Evolutionary conservation across 2,888 invertebrate genomes (phyloP), one percentile per base, ranked within the genome.

Genomic region (Bugula neritina): DNA sequence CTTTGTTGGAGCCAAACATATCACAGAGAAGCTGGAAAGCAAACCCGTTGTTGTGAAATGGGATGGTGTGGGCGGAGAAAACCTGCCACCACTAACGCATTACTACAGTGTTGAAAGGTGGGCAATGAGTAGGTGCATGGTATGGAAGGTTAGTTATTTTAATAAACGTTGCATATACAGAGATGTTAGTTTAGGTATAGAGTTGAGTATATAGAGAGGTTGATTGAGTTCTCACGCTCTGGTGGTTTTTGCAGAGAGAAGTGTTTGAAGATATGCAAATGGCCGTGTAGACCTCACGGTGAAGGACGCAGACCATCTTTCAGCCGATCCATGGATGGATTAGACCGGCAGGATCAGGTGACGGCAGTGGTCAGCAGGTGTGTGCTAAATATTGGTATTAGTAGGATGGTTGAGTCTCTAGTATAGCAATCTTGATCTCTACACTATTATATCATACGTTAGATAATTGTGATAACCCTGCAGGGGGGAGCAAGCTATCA

Each of bases 241-340:
- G 55, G 5, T 5, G n/a, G 10, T 55, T n/a, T 27, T 63, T 63
- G 2, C 31, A 63, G 63, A 63, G 63, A 34, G 21, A 63, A 63
- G 27, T 63, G 63, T 63, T 63, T 63, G 63, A 63, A 31, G 63
- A 63, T 63, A 3, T 63, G 63, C 27, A 27, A 31, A 34, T 63
- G 63, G 63, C 63, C 63, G 10, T 63, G 63, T n/a, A 63, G 31
- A 27, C 10, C 27, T 13, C 43, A 43, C 10, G 10, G 5, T 5
- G 43, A 43, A 17, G n/a, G n/a, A n/a, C n/a, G n/a, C n/a, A n/a
- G n/a, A n/a, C 21, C 17, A 25, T 57, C 57, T 21, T 57, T n/a
- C 23, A 21, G 10, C 52, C 2, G 31, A 5, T 25, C 31, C 10
- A 31, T 31, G 29, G 63, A 63, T 13, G 63, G 29, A 31, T 3